Conservation (phyloP, 2,888 invertebrate genomes). For the Pyrrhosoma nymphula region DNA sequence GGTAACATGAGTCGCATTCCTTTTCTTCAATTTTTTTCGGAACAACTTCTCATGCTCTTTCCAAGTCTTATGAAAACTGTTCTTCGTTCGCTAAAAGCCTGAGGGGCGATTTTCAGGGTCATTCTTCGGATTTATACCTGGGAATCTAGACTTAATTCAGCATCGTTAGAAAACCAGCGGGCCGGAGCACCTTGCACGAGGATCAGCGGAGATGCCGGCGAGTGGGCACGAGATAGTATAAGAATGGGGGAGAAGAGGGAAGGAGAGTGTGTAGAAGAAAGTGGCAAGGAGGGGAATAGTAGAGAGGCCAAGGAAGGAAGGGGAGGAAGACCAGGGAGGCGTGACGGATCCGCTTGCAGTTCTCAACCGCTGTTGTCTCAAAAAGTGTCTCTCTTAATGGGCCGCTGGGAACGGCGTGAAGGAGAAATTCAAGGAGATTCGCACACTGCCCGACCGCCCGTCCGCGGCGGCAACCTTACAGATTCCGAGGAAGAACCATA, state of each 20-base stretch:
- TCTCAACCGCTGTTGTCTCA: conserved; percentile 46
- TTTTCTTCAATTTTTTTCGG: too few species aligned
- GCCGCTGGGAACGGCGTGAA: conserved; percentile 42
- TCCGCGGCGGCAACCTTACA: neutral
- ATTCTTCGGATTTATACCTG: neutral
- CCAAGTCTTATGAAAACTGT: neutral
- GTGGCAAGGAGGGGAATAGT: too few species aligned
- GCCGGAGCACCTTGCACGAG: neutral
- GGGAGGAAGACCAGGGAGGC: neutral
- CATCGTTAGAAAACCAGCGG: neutral
- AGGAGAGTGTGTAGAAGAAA: neutral
- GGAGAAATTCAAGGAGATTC: conserved; percentile 50
- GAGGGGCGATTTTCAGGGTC: neutral
- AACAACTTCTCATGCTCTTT: neutral
- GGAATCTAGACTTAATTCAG: neutral
- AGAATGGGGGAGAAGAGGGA: neutral
- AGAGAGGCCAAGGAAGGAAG: neutral
- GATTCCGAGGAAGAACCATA: too few species aligned
- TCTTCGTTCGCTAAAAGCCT: neutral
- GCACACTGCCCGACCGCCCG: neutral
- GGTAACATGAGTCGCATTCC: too few species aligned
- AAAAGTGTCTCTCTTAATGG: conserved; percentile 42
- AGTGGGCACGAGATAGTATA: neutral
- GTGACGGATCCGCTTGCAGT: conserved; percentile 52
- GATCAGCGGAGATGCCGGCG: conserved; percentile 18